Percentiles rank a stretch among this genome's conserved stretches.
These are phyloP conservation scores for Tribolium freemani DNA, from an alignment of 2,888 invertebrate species.

Conservation along the genomic window DNA sequence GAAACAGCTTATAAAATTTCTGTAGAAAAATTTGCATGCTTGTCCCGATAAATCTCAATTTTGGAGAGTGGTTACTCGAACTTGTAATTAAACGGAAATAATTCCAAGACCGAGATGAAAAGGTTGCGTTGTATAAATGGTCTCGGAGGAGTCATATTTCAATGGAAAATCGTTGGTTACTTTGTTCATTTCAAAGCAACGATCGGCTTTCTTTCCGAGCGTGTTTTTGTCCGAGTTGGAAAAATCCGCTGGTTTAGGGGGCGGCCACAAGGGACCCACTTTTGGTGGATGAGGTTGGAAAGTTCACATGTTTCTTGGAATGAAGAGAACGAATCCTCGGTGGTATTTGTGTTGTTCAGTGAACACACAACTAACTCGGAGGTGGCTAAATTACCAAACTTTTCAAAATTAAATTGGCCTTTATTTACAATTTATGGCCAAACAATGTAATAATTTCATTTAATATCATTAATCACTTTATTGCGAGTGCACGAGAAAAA, in stretches of 20 bases:
- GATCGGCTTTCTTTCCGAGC: constrained; percentile 8
- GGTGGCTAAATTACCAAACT: not conserved
- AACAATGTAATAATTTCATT: not conserved
- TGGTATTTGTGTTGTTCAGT: constrained; percentile 8
- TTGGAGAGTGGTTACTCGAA: not conserved
- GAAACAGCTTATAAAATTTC: constrained; percentile 27
- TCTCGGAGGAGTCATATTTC: constrained; percentile 25
- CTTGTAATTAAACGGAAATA: constrained; percentile 9
- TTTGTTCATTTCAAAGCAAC: constrained; percentile 15
- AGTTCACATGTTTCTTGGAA: constrained; percentile 9
- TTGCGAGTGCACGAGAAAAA: constrained; percentile 9
- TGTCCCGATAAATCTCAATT: constrained; percentile 24
- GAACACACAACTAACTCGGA: not conserved
- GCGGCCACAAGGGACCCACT: constrained; percentile 12
- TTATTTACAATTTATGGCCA: not conserved
- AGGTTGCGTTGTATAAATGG: not conserved
- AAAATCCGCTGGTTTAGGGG: not conserved
- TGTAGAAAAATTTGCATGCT: constrained; percentile 9
- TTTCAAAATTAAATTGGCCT: not conserved
- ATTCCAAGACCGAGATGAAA: not conserved
- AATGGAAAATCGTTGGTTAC: constrained; percentile 21
- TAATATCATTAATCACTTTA: not conserved
- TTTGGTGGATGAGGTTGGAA: constrained; percentile 5
- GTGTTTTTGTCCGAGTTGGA: constrained; percentile 14
- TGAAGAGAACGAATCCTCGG: not conserved